Conservation (phyloP, 1,140 invertebrate genomes). For the Coboldia fuscipes region DNA sequence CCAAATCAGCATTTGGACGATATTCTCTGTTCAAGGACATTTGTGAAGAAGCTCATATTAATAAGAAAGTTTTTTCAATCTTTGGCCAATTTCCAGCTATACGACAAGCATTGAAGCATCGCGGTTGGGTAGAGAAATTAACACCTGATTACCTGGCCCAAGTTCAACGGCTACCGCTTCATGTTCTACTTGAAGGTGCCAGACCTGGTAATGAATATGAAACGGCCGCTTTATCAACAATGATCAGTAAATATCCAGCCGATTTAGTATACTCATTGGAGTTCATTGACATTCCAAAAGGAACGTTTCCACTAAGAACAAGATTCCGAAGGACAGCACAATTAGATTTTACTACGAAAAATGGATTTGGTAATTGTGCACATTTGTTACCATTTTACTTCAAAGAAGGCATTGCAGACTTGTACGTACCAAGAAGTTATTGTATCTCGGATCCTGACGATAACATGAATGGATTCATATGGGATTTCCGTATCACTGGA, state of each 20-base stretch:
- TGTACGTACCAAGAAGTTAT: conserved; percentile 72
- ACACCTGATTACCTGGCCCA: conserved; percentile 26
- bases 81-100: conserved; percentile 24
- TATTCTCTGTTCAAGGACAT: background rate
- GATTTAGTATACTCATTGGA: too few species aligned
- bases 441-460: conserved; percentile 71
- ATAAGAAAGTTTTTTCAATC: conserved; percentile 1
- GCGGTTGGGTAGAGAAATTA: conserved; percentile 41
- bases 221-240: too few species aligned
- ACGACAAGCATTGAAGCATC: conserved; percentile 26
- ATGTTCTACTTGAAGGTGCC: conserved; percentile 18
- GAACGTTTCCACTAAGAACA: conserved; percentile 80
- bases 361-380: conserved; percentile 33
- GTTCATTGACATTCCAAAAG: conserved; percentile 55
- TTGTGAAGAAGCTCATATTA: background rate
- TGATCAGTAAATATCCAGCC: too few species aligned
- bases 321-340: conserved; percentile 24
- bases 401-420: conserved; percentile 55
- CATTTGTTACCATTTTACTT: conserved; percentile 63
- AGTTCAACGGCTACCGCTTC: conserved; percentile 8
- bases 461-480: conserved; percentile 65
- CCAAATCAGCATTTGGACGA: conserved; percentile 19
- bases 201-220: conserved; percentile 19
- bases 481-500: conserved; percentile 74
- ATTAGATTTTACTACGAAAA: background rate